Base-by-base conservation (phyloP, 2,888 invertebrate genomes). In the Hirtodrosophila duncani region DNA sequence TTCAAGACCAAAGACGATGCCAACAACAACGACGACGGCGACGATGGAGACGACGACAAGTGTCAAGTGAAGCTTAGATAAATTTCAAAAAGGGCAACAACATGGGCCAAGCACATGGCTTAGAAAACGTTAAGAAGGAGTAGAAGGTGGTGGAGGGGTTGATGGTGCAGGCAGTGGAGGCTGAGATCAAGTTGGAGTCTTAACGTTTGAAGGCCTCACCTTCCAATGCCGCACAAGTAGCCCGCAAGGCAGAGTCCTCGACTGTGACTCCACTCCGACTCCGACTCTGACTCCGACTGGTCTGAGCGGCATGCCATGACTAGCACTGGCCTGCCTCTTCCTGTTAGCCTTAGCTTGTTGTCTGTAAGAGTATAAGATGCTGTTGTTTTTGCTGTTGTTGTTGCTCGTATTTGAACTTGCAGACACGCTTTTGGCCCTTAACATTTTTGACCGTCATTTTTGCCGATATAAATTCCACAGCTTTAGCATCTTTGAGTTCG, bases 361-460 rank as follows among this genome's bases (percentile, higher is more conserved):
- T n/a, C n/a, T n/a, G n/a, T n/a, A n/a, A n/a, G n/a, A n/a, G n/a
- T n/a, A n/a, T n/a, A n/a, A n/a, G n/a, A n/a, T n/a, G n/a, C n/a
- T n/a, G n/a, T n/a, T n/a, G n/a, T n/a, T n/a, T n/a, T n/a, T n/a
- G n/a, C n/a, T n/a, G n/a, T n/a, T n/a, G n/a, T 45, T 56, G 56
- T 21, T 53, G 50, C 59, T 72, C 58, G 61, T 63, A 72, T 72
- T 82, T 82, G 82, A 82, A 83, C 82, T 83, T 74, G 66, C 69
- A 80, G 81, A 80, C 82, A 83, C 82, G 82, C 82, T 82, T 75
- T 81, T 83, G 82, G 82, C 82, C 82, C 83, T 83, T 82, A 77
- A 77, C 75, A 72, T 80, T 79, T 60, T 62, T 75, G 77, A 79
- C 80, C 75, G 75, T 75, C 80, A 74, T 74, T 74, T n/a, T 74